phyloP scores from a whole-genome alignment of 2,888 invertebrate genomes.

The Sminthurides aquaticus region DNA sequence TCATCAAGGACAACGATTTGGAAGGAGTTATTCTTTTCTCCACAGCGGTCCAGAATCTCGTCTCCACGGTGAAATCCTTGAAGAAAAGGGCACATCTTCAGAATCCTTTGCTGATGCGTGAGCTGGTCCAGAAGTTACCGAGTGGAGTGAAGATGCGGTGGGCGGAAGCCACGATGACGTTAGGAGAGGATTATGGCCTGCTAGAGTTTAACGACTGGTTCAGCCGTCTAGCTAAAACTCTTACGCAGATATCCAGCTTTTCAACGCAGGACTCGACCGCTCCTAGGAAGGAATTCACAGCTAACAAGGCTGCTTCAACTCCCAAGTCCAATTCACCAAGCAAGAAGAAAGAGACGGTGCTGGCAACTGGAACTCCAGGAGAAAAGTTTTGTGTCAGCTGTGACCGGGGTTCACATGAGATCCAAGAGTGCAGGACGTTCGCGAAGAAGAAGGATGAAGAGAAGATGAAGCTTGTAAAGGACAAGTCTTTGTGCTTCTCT shows the following conservation, averaged over 20 bases:
- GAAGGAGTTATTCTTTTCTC: constrained; percentile 1
- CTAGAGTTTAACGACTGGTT: not conserved
- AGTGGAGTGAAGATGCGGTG: not conserved
- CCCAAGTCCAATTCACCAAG: not conserved
- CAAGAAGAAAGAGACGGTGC: not conserved
- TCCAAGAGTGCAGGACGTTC: not conserved
- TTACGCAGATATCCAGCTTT: not conserved
- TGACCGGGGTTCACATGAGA: not conserved
- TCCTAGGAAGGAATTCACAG: not conserved
- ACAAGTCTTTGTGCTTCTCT: not conserved
- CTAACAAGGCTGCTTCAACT: not conserved
- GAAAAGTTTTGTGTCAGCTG: not conserved
- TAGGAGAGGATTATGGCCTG: not conserved
- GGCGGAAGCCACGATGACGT: not conserved
- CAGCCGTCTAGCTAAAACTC: not conserved
- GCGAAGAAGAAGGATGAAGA: not conserved
- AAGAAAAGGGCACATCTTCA: not conserved
- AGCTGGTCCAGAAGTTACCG: constrained; percentile 4
- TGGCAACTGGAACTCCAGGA: not conserved
- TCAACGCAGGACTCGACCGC: not conserved
- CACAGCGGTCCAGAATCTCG: constrained; percentile 2
- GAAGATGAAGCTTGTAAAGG: not conserved
- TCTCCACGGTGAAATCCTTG: constrained; percentile 3
- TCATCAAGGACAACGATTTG: not conserved
- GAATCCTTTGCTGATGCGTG: not conserved